Conservation (phyloP, 2,113 vertebrate genomes). For the Bujurquina vittata region DNA sequence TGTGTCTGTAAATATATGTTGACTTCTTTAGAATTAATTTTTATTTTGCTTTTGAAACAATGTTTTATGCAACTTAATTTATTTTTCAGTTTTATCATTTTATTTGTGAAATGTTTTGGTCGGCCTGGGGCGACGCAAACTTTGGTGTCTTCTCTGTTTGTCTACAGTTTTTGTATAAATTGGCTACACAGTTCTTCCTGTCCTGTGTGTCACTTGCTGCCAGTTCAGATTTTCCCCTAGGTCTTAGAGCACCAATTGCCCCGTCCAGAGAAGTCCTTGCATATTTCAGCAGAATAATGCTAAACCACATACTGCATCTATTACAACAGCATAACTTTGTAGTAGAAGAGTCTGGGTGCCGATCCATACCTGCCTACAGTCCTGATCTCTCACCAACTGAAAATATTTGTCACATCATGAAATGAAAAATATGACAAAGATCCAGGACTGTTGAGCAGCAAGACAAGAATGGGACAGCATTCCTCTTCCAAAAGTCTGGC, state of each 20-base stretch:
- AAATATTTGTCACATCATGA: slow-evolving; percentile 2
- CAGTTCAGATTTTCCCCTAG: too few relatives aligned
- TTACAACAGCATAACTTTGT: neutral
- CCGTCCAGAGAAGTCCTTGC: neutral
- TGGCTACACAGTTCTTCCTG: too few relatives aligned
- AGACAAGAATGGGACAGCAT: neutral
- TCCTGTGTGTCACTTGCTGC: too few relatives aligned
- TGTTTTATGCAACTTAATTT: too few relatives aligned
- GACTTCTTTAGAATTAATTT: too few relatives aligned
- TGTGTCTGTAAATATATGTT: too few relatives aligned
- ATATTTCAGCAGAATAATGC: neutral
- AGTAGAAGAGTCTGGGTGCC: neutral
- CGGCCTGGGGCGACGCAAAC: too few relatives aligned
- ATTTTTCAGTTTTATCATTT: too few relatives aligned
- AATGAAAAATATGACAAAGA: neutral
- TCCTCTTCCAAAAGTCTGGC: neutral
- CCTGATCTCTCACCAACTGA: neutral
- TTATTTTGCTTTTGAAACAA: too few relatives aligned
- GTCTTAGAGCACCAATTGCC: neutral
- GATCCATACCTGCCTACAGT: neutral
- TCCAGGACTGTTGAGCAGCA: neutral
- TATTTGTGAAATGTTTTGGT: too few relatives aligned
- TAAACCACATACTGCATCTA: neutral
- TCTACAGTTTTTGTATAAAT: too few relatives aligned
- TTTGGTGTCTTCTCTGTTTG: too few relatives aligned